Evolutionary conservation across 2,797 vertebrate species (phyloP).

Genomic region (Mareca penelope): DNA sequence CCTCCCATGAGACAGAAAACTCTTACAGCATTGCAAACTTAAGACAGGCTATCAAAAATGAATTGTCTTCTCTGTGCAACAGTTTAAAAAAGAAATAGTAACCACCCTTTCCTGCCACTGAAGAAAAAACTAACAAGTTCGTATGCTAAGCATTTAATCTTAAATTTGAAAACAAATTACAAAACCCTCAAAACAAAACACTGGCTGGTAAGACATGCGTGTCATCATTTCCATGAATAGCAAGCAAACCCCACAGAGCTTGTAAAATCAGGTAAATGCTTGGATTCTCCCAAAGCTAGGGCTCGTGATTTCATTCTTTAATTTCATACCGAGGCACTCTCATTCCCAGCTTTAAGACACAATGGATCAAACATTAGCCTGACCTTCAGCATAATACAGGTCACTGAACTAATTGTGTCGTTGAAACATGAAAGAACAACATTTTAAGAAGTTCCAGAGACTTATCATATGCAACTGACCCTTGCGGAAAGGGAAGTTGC

Average conservation of each 20-base stretch:
- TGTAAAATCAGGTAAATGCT: background rate
- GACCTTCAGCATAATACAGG: background rate
- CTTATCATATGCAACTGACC: background rate
- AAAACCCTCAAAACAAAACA: background rate
- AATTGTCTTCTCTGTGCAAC: background rate
- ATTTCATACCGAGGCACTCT: background rate
- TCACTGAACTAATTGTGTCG: background rate
- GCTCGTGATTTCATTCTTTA: background rate
- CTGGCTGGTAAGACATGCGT: rapidly evolving
- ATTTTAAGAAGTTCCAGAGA: background rate
- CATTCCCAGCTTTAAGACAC: background rate
- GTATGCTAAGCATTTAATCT: background rate
- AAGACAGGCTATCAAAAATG: background rate
- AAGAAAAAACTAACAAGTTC: background rate
- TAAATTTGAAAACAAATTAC: background rate
- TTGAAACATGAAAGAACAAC: background rate
- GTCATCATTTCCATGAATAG: background rate
- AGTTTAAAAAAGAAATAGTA: background rate
- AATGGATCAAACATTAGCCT: background rate
- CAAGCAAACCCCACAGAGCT: rapidly evolving
- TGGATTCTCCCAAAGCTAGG: background rate
- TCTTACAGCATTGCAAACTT: background rate
- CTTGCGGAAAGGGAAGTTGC: background rate
- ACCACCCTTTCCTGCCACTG: background rate
- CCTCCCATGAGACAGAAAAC: background rate